Evolutionary conservation across 1,140 invertebrate genomes (phyloP), one percentile per base, ranked within the genome.

Genomic region (Carposina sasakii): DNA sequence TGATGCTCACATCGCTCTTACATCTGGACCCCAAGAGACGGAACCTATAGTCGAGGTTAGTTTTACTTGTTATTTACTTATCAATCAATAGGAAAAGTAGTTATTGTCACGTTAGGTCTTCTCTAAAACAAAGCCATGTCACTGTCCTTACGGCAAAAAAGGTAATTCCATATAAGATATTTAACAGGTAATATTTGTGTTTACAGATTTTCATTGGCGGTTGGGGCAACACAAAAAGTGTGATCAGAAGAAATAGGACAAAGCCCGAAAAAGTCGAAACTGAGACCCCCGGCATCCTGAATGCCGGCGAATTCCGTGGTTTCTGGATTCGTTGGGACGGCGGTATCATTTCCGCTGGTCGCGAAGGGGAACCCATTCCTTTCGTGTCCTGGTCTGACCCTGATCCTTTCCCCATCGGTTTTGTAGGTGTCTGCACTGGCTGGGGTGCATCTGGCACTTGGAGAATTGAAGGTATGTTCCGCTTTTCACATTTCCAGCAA

Each of bases 361-460:
- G 87, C 39, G 91, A 92, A 67, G 89, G 90, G 15, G 91, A 94
- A 54, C 79, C 82, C 10, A 87, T 87, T 3, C 89, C 93, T 1
- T 92, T 95, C 66, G 71, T 95, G 30, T 87, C 84, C 8, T 94
- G 90, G 83, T 70, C 86, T 2, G 91, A 94, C 65, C 89, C 89
- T 0, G 89, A 92, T 54, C 87, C 90, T 0, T 90, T 93, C 62
- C 84, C 85, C 0, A 87, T 95, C 19, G 87, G 87, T 48, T 90
- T 91, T 69, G 91, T 93, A 17, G 94, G 93, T 31, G 88, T 95
- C 10, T 92, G 92, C 75, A 96, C 94, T 33, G 93, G 92, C 33
- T 96, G 93, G 93, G 94, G 94, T 16, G 90, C 94, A 0, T 83
- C 73, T 46, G 94, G 94, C n/a, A 88, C 90, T 24, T 96, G 94